These are phyloP conservation scores for Petrocephalus microphthalmus DNA, from an alignment of 2,113 vertebrate species.

Conservation along the genomic window DNA sequence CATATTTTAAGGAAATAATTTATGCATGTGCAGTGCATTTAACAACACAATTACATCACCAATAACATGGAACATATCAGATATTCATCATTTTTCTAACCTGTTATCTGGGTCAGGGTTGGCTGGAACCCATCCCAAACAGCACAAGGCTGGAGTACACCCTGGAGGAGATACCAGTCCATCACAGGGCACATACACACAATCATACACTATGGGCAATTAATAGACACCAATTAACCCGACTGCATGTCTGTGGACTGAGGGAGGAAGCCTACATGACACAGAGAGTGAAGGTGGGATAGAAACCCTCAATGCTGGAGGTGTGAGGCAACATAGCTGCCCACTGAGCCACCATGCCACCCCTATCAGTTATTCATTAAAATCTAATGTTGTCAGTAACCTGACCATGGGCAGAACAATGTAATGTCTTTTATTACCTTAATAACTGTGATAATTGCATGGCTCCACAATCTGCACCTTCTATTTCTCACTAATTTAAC, in stretches of 20 bases:
- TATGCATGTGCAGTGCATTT: neutral
- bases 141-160: neutral
- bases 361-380: neutral
- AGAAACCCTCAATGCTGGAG: neutral
- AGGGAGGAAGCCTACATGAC: neutral
- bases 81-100: neutral
- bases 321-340: neutral
- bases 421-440: neutral
- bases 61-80: neutral
- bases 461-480: neutral
- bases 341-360: neutral
- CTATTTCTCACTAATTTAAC: constrained; percentile 1
- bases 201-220: neutral
- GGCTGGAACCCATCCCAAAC: neutral
- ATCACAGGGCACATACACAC: neutral
- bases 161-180: neutral
- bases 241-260: neutral
- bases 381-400: neutral
- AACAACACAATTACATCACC: neutral
- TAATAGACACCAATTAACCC: neutral
- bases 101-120: neutral
- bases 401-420: neutral
- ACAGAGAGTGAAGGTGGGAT: neutral
- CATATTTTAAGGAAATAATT: neutral
- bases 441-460: neutral